These are phyloP conservation scores for Tipula vernalis DNA, from an alignment of 2,888 invertebrate species.

Conservation along the genomic window DNA sequence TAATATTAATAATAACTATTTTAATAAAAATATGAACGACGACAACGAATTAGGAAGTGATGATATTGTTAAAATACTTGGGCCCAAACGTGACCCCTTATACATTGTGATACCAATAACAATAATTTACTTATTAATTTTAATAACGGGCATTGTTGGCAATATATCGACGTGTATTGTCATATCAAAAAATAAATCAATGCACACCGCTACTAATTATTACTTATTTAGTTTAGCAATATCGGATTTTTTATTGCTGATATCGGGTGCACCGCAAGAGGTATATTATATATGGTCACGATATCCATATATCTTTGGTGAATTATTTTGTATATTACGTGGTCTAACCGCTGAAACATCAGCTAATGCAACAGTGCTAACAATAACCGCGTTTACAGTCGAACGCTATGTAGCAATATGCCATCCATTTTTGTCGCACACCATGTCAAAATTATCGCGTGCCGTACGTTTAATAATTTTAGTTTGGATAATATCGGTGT, in stretches of 20 bases:
- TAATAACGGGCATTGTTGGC: constrained; percentile 65
- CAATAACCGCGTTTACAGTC: constrained; percentile 73
- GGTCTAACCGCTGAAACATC: constrained; percentile 70
- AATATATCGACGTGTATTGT: constrained; percentile 77
- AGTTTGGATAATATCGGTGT: constrained; percentile 68
- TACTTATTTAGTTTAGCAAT: constrained; percentile 77
- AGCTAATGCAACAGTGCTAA: constrained; percentile 62
- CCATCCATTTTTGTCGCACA: constrained; percentile 54
- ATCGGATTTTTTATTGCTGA: constrained; percentile 64
- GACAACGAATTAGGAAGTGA: neutral
- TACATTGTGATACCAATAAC: constrained; percentile 60
- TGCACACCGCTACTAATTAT: constrained; percentile 72
- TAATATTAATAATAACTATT: neutral
- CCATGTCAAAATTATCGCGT: constrained; percentile 70
- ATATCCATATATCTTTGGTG: constrained; percentile 67
- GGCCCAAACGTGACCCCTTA: constrained; percentile 41
- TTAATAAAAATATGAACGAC: neutral
- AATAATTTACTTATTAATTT: constrained; percentile 62
- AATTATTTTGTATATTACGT: constrained; percentile 62
- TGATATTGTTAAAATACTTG: constrained; percentile 12
- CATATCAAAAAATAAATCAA: constrained; percentile 65
- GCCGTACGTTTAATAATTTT: constrained; percentile 61
- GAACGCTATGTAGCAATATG: constrained; percentile 56
- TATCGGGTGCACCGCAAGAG: constrained; percentile 71
- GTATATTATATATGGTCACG: constrained; percentile 66